phyloP scores from a whole-genome alignment of 2,113 vertebrate genomes.

The Serinus canaria region DNA sequence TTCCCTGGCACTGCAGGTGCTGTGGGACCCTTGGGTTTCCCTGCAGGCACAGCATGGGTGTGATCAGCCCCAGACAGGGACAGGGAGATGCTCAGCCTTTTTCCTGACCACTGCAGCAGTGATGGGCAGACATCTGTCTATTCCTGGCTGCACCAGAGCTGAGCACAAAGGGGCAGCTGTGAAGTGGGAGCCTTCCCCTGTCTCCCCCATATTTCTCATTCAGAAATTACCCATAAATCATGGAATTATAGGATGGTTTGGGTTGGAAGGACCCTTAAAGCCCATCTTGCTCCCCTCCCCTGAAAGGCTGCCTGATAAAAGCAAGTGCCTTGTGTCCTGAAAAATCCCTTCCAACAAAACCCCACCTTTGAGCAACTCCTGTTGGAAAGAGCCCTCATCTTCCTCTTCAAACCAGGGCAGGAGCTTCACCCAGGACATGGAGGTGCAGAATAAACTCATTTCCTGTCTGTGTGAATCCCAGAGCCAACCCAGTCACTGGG shows the following conservation, averaged over 20 bases:
- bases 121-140: background rate
- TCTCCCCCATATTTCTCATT: background rate
- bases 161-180: background rate
- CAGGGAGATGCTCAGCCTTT: background rate
- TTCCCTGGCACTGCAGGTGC: background rate
- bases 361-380: background rate
- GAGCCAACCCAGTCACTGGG: background rate
- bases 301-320: background rate
- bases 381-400: background rate
- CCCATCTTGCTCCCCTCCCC: background rate
- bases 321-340: background rate
- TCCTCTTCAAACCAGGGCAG: background rate
- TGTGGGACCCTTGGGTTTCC: accelerated
- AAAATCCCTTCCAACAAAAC: background rate
- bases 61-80: background rate
- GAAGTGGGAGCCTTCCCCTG: background rate
- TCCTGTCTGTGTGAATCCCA: background rate
- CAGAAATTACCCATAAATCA: background rate
- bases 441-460: background rate
- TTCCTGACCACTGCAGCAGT: background rate
- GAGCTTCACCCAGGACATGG: background rate
- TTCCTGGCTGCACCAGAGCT: background rate
- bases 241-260: background rate
- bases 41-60: background rate
- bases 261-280: background rate